Conservation (phyloP, 1,140 invertebrate genomes). For the Samia ricini region DNA sequence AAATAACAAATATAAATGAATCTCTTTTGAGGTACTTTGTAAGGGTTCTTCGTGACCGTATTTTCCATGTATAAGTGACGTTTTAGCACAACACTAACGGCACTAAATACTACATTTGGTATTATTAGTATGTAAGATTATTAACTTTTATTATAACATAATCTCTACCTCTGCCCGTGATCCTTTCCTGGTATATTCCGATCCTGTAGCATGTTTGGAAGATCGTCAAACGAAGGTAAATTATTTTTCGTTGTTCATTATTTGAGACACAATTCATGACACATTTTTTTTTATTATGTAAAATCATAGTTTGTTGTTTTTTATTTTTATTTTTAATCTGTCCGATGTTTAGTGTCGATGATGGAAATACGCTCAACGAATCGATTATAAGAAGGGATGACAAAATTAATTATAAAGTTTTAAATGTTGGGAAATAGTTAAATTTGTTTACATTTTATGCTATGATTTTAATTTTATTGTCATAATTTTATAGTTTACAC, state of each 20-base stretch:
- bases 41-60: not conserved
- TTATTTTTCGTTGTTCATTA: slow-evolving; percentile 37
- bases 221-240: slow-evolving; percentile 61
- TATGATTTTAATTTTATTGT: no score
- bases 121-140: not conserved
- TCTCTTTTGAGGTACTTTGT: not conserved
- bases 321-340: not conserved
- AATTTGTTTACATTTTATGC: no score
- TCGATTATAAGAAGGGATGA: no score
- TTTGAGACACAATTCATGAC: slow-evolving; percentile 16
- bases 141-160: not conserved
- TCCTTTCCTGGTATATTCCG: slow-evolving; percentile 37
- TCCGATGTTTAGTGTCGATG: no score
- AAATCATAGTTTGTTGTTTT: not conserved
- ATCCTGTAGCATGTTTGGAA: slow-evolving; percentile 64
- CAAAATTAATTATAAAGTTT: no score
- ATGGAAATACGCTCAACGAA: no score
- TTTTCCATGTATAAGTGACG: not conserved
- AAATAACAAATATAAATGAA: no score
- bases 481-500: no score
- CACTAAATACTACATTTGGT: not conserved
- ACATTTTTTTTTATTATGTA: slow-evolving; percentile 1
- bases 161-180: slow-evolving; percentile 24
- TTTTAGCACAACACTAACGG: not conserved
- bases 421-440: no score